A percentile compares a stretch with the other conserved stretches of the same genome.
phyloP scores from a whole-genome alignment of 2,113 vertebrate species.

The Columba janthina region DNA sequence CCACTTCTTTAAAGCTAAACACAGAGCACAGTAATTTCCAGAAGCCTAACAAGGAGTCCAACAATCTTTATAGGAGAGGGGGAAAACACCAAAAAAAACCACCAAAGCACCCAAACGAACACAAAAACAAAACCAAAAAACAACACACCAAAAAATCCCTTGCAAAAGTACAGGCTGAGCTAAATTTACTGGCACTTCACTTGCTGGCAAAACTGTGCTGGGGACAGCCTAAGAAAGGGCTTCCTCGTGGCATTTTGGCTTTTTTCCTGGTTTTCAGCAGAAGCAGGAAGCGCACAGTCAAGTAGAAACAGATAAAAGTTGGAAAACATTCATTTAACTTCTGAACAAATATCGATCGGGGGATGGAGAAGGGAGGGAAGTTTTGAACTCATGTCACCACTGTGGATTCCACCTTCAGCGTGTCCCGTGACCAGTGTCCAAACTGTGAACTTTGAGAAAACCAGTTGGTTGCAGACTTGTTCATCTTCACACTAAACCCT shows the following conservation, averaged over 20 bases:
- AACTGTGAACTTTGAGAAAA: background rate
- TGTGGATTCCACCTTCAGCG: fast-evolving
- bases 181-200: constrained; percentile 35
- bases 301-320: constrained; percentile 13
- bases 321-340: constrained; percentile 7
- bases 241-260: constrained; percentile 45
- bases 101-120: too few relatives aligned
- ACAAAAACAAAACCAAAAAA: too few relatives aligned
- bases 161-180: constrained; percentile 43
- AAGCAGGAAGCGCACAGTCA: constrained; percentile 23
- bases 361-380: background rate
- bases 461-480: background rate
- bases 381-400: background rate
- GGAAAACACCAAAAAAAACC: background rate
- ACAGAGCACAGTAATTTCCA: constrained; percentile 35
- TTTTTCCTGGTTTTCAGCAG: constrained; percentile 51
- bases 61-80: background rate
- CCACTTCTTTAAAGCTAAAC: constrained; percentile 50
- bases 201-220: constrained; percentile 30
- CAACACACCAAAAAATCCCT: background rate
- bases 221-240: constrained; percentile 38
- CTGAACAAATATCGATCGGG: background rate
- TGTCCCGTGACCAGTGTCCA: background rate
- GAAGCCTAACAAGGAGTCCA: background rate
- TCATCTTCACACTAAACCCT: constrained; percentile 55